Evolutionary conservation across 2,113 vertebrate genomes (phyloP), one percentile per base, ranked within the genome.

Genomic region (Hiodon alosoides): DNA sequence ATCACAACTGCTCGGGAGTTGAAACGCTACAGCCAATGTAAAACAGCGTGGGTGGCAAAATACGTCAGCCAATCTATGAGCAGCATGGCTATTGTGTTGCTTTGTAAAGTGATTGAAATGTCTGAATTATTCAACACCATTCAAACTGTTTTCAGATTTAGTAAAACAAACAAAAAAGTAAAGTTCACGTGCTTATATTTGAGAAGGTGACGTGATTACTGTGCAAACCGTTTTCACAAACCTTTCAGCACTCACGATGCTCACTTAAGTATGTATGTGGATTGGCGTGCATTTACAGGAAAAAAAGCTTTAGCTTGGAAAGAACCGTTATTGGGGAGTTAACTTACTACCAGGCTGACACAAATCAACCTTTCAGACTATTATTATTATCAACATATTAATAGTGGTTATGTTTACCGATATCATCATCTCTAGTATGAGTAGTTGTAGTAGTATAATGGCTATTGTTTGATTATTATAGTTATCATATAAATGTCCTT

Each of bases 371-470:
- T 67, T 58, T 7, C 47, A 50, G 73, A 50, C n/a, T n/a, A 47
- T 4, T 58, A 58, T 8, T n/a, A 13, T 16, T 6, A 75, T 50
- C 9, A 73, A 14, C 47, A 3, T 52, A 53, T 53, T n/a, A 16
- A 13, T 7, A 69, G 11, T 69, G 0, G 16, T 78, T 71, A n/a
- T 81, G 66, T 46, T 72, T 77, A 62, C 69, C 72, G n/a, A 75
- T 65, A 76, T 53, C 55, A 55, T 16, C 51, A 52, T 13, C 60
- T 60, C 54, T 81, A 79, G 80, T 88, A 83, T 72, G 79, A 76
- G 79, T 87, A 79, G 80, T 55, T 75, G 81, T 86, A 82, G 61
- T 74, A 79, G 81, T 76, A 72, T 80, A 72, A 69, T 78, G 82
- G 73, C 81, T 70, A 65, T 81, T 78, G 82, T 83, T 72, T 76